phyloP scores from a whole-genome alignment of 2,113 vertebrate species.

The Hepsetus odoe region DNA sequence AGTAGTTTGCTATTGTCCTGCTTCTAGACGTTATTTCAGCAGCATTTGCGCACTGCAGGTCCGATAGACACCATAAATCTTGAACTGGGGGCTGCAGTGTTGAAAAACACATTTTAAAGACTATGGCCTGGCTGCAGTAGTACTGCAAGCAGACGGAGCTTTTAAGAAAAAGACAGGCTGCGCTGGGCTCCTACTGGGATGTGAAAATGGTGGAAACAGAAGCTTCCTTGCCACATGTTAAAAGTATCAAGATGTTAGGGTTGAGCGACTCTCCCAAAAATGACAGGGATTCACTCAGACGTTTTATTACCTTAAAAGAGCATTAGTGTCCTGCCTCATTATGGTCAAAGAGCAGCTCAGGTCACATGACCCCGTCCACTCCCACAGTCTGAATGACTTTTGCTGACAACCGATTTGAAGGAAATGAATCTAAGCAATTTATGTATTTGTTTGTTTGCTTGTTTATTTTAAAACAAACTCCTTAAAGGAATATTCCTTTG shows the following conservation, averaged over 20 bases:
- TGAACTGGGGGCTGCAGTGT: not conserved
- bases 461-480: too few species aligned
- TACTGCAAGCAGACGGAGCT: not conserved
- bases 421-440: too few species aligned
- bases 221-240: constrained; percentile 52
- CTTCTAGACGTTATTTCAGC: not conserved
- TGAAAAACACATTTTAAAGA: not conserved
- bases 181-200: constrained; percentile 5
- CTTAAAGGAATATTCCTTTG: too few species aligned
- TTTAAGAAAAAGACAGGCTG: not conserved
- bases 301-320: constrained; percentile 30
- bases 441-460: too few species aligned
- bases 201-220: constrained; percentile 15
- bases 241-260: constrained; percentile 43
- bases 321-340: constrained; percentile 5
- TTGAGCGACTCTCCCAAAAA: constrained; percentile 10
- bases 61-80: not conserved
- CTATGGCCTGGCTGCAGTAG: not conserved
- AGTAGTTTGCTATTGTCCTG: not conserved
- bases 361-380: not conserved
- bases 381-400: not conserved
- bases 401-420: not conserved
- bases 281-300: constrained; percentile 28
- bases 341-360: not conserved
- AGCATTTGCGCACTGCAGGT: not conserved